These are phyloP conservation scores for Anoplius nigerrimus DNA, from an alignment of 2,888 invertebrate genomes.

Conservation along the genomic window DNA sequence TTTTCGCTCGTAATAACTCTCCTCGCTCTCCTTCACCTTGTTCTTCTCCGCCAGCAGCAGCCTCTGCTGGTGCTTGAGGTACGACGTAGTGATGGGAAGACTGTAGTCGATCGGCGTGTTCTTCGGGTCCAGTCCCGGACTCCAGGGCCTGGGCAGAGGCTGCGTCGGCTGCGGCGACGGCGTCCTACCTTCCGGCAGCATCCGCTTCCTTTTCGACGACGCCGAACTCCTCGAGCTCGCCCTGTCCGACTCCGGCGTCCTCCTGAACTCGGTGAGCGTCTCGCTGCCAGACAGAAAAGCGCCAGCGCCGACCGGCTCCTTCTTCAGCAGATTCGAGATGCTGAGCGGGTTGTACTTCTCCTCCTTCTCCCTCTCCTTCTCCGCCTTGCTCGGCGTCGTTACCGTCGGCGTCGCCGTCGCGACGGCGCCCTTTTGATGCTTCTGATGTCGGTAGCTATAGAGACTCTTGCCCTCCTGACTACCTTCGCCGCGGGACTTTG, in stretches of 20 bases:
- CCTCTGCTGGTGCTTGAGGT: slow-evolving; percentile 89
- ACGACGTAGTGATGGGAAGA: slow-evolving; percentile 92
- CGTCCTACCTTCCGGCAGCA: slow-evolving; percentile 71
- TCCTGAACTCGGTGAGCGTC: slow-evolving; percentile 71
- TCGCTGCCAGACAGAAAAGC: slow-evolving; percentile 68
- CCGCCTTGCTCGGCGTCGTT: slow-evolving; percentile 17
- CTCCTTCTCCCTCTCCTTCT: slow-evolving; percentile 62
- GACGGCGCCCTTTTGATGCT: slow-evolving; percentile 38
- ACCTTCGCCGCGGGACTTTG: slow-evolving; percentile 63
- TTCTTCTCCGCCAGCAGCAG: slow-evolving; percentile 79
- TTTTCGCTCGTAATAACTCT: slow-evolving; percentile 71
- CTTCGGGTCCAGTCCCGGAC: slow-evolving; percentile 68
- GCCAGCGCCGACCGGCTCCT: slow-evolving; percentile 61
- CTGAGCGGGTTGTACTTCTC: slow-evolving; percentile 73
- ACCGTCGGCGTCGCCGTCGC: slow-evolving; percentile 8
- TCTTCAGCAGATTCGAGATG: slow-evolving; percentile 71
- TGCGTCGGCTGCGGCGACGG: slow-evolving; percentile 67
- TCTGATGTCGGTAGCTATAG: slow-evolving; percentile 67
- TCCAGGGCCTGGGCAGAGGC: slow-evolving; percentile 70
- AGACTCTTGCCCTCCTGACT: slow-evolving; percentile 66
- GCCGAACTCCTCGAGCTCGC: slow-evolving; percentile 69
- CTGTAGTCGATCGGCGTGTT: slow-evolving; percentile 83
- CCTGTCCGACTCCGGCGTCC: slow-evolving; percentile 77
- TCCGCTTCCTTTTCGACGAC: slow-evolving; percentile 68
- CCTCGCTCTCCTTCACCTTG: slow-evolving; percentile 66